phyloP scores from a whole-genome alignment of 1,140 invertebrate genomes.

The Thaumetopoea pityocampa region DNA sequence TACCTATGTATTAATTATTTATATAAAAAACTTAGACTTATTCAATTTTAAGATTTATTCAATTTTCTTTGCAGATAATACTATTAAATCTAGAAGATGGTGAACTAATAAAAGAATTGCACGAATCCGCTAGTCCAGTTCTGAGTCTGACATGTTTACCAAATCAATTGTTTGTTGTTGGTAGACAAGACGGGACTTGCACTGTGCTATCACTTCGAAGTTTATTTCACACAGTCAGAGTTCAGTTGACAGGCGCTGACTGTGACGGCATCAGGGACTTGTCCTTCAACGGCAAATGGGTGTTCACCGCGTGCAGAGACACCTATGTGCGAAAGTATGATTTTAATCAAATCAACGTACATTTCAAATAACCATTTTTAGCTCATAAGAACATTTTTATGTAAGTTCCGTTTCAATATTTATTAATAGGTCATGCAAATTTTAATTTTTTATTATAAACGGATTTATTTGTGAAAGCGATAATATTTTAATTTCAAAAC shows the following conservation, averaged over 20 bases:
- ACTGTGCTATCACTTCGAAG: conserved; percentile 57
- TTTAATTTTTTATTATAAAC: conserved; percentile 1
- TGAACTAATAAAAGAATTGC: conserved; percentile 45
- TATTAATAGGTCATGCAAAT: background rate
- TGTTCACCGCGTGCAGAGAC: conserved; percentile 78
- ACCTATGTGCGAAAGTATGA: conserved; percentile 77
- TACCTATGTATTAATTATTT: no score
- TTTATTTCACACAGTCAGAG: conserved; percentile 50
- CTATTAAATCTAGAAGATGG: conserved; percentile 46
- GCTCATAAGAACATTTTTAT: conserved; percentile 5
- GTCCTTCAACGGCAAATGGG: conserved; percentile 74
- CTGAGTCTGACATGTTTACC: conserved; percentile 50
- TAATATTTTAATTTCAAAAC: no score
- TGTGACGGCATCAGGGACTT: conserved; percentile 81
- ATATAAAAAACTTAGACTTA: no score
- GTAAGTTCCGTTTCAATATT: conserved; percentile 10
- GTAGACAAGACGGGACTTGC: conserved; percentile 79
- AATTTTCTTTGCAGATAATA: conserved; percentile 45
- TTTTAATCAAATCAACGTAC: conserved; percentile 60
- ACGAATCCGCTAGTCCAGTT: conserved; percentile 72
- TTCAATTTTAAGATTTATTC: no score
- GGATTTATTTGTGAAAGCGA: no score
- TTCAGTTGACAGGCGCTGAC: conserved; percentile 82
- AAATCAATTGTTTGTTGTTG: conserved; percentile 65
- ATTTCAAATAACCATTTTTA: conserved; percentile 46